These are phyloP conservation scores for Dendrolimus kikuchii DNA, from an alignment of 1,140 invertebrate species.

Conservation along the genomic window DNA sequence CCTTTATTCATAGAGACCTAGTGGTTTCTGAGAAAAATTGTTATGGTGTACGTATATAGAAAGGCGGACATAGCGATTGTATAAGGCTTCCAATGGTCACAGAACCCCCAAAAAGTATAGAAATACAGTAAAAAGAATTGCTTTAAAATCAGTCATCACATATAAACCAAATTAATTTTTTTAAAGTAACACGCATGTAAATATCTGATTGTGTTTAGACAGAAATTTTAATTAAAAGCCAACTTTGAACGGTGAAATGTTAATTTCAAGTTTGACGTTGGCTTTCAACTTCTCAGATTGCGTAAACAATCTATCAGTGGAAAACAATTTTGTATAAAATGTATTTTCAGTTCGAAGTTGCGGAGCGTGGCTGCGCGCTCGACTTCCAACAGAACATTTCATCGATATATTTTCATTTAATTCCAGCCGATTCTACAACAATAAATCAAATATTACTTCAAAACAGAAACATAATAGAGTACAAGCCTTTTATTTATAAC, in stretches of 20 bases:
- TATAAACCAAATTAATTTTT: no score
- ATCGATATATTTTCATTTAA: slow-evolving; percentile 8
- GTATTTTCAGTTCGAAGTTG: slow-evolving; percentile 3
- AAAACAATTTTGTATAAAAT: slow-evolving; percentile 7
- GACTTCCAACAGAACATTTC: neutral
- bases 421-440: slow-evolving; percentile 5
- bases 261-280: slow-evolving; percentile 15
- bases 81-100: no score
- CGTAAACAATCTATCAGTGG: slow-evolving; percentile 17
- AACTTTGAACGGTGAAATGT: slow-evolving; percentile 6
- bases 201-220: neutral
- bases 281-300: slow-evolving; percentile 3
- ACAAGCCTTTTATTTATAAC: no score
- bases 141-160: no score
- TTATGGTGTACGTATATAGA: no score
- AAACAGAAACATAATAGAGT: slow-evolving; percentile 2
- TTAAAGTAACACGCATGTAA: no score
- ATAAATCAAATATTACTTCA: neutral
- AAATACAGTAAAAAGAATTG: no score
- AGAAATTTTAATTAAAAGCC: slow-evolving; percentile 16
- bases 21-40: no score
- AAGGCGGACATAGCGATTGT: no score
- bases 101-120: no score
- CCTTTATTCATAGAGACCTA: no score
- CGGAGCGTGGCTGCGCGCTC: slow-evolving; percentile 1